Evolutionary conservation across 2,113 vertebrate species (phyloP).

Genomic region (Desmodus rotundus): DNA sequence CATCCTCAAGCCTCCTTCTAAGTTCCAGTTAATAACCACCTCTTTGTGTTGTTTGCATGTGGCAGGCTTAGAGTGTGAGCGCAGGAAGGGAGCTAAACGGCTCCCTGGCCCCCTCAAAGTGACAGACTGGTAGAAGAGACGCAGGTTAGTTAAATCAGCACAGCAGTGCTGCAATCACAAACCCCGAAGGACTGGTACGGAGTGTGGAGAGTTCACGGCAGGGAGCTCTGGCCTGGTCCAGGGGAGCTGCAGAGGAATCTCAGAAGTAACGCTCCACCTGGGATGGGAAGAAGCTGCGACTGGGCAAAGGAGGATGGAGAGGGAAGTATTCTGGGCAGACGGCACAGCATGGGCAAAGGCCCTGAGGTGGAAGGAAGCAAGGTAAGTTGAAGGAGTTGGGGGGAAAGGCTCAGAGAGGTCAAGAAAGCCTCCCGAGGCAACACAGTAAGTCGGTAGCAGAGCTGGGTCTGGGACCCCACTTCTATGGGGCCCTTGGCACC

Average conservation of each 20-base stretch:
- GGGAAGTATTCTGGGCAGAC: background rate
- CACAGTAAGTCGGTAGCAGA: background rate
- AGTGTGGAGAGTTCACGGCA: too few relatives aligned
- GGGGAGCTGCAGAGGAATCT: background rate
- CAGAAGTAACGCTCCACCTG: background rate
- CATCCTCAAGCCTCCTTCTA: background rate
- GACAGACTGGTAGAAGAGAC: background rate
- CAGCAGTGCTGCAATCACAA: fast-evolving
- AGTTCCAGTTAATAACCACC: background rate
- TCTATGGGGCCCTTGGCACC: background rate
- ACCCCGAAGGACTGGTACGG: background rate
- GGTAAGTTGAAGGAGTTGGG: background rate
- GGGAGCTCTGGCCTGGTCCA: background rate
- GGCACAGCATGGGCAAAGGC: background rate
- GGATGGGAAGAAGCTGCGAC: background rate
- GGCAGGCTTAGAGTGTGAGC: background rate
- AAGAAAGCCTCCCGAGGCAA: background rate
- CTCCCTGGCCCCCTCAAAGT: background rate
- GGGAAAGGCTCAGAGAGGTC: background rate
- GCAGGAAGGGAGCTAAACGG: too few relatives aligned
- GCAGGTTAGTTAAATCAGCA: background rate
- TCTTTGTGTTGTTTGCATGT: background rate
- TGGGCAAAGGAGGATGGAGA: background rate
- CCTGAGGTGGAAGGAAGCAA: background rate
- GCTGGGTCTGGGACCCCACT: background rate